Base-by-base conservation (phyloP, 1,140 invertebrate genomes). In the Atta texana region DNA sequence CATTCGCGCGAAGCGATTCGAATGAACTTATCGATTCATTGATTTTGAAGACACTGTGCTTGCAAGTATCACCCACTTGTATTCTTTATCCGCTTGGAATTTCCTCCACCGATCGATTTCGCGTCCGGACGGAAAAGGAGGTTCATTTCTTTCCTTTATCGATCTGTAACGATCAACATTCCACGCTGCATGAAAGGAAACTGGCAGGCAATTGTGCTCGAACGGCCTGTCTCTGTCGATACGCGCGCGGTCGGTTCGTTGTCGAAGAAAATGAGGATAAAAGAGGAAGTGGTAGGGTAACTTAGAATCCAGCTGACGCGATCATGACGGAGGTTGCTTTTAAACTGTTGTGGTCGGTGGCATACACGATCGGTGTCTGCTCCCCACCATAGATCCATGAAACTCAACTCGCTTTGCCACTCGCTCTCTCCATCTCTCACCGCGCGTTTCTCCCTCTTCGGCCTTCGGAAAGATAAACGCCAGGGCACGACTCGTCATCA, bases 311-410 rank as follows among this genome's bases (percentile, higher is more conserved):
- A 92, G 93, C 93, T 93, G 94, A 94, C 93, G 92, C 93, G 94
- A 94, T 95, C 94, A 92, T 94, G 88, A 92, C 94, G 94, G 91
- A 94, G 95, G 94, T 94, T 94, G 94, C 94, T 94, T 95, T 94
- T 91, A 91, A 94, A 95, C 95, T 95, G 93, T 92, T 91, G 88
- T 92, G 91, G 88, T 91, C 91, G 89, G 90, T 92, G 89, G 91
- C 91, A 92, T 92, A 77, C 90, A 92, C 92, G 92, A 93, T 93
- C 91, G 87, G 90, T 92, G 91, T 92, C 91, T 92, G 75, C 92
- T 90, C 93, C 93, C 93, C 92, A 92, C 93, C 87, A 69, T 81
- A 82, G 21, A 87, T 78, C 59, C 69, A 74, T 88, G 59, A 68
- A 34, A n/a, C 63, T 81, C 61, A 74, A 51, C 86, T 87, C 39